Percentiles rank a stretch among this genome's conserved stretches.
phyloP scores from a whole-genome alignment of 2,113 vertebrate species.

The Oncorhynchus gorbuscha region DNA sequence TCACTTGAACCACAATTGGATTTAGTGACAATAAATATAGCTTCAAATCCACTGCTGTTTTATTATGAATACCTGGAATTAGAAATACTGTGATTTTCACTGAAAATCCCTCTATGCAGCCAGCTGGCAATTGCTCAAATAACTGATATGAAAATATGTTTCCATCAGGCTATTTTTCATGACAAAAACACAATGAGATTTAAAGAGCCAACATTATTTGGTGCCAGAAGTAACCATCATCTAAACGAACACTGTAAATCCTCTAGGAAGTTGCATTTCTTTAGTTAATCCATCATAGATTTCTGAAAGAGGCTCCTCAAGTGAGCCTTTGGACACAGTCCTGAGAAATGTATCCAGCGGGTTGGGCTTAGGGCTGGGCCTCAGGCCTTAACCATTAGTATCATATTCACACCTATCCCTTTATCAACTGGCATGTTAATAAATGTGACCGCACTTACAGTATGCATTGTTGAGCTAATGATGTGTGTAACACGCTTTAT shows the following conservation, averaged over 20 bases:
- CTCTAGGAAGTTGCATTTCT: too few relatives aligned
- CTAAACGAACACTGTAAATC: too few relatives aligned
- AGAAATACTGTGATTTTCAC: conserved; percentile 13
- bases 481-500: background rate
- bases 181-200: background rate
- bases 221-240: too few relatives aligned
- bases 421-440: background rate
- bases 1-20: conserved; percentile 23
- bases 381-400: background rate
- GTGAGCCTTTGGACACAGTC: background rate
- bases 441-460: background rate
- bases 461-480: background rate
- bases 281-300: background rate
- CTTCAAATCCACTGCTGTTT: background rate
- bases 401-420: background rate
- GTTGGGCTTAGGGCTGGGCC: background rate
- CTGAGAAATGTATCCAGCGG: background rate
- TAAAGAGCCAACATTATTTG: background rate
- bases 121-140: background rate
- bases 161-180: background rate
- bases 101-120: conserved; percentile 7
- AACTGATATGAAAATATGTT: background rate
- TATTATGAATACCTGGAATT: conserved; percentile 14
- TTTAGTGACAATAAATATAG: background rate
- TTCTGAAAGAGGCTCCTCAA: background rate